phyloP scores from a whole-genome alignment of 2,888 invertebrate species.

The Phytoseiulus persimilis region DNA sequence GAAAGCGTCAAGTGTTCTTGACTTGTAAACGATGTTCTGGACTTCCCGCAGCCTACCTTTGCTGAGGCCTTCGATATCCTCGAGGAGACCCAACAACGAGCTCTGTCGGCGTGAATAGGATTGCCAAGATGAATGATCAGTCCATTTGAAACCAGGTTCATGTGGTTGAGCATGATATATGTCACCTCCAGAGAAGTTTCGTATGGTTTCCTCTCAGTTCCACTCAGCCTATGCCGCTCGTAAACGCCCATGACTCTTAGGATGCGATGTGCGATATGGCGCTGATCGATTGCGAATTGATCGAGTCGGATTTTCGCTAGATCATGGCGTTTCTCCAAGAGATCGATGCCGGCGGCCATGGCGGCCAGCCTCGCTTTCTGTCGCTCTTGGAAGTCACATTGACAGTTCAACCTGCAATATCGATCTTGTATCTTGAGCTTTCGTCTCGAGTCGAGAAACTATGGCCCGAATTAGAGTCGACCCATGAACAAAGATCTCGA shows the following conservation, averaged over 20 bases:
- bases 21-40: background rate
- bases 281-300: slow-evolving; percentile 69
- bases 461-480: too few relatives aligned
- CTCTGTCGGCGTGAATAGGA: background rate
- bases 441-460: too few relatives aligned
- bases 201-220: background rate
- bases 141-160: too few relatives aligned
- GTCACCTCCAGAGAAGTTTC: background rate
- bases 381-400: background rate
- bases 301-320: slow-evolving; percentile 69
- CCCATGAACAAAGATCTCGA: background rate
- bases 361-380: slow-evolving; percentile 46
- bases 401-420: background rate
- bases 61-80: background rate
- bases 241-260: slow-evolving; percentile 76
- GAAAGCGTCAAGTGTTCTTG: background rate
- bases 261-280: slow-evolving; percentile 72
- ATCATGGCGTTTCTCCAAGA: slow-evolving; percentile 70
- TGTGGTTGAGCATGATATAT: too few relatives aligned
- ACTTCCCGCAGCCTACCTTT: background rate
- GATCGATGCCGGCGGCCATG: slow-evolving; percentile 66
- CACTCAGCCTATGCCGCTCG: slow-evolving; percentile 53
- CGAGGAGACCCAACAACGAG: background rate
- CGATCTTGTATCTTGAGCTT: too few relatives aligned
- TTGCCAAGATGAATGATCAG: too few relatives aligned